Evolutionary conservation across 2,888 invertebrate genomes (phyloP).

Genomic region (Globia sparganii): DNA sequence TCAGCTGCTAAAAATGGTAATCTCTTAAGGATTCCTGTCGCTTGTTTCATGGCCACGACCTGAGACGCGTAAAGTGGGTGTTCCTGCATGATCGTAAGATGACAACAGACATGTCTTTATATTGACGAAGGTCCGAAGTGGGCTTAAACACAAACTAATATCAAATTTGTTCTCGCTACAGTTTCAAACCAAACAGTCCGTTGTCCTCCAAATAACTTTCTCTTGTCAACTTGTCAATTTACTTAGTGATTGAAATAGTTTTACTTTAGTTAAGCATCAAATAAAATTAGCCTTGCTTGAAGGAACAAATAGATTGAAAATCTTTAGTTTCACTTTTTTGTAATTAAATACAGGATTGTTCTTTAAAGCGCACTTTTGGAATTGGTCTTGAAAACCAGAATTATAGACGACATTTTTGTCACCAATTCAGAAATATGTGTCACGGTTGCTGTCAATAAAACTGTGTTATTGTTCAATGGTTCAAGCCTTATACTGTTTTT

Average conservation of each 20-base stretch:
- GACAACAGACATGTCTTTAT: slow-evolving; percentile 61
- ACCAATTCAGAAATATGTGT: slow-evolving; percentile 23
- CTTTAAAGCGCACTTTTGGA: background rate
- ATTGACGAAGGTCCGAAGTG: slow-evolving; percentile 61
- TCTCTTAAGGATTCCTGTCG: slow-evolving; percentile 5
- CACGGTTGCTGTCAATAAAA: slow-evolving; percentile 28
- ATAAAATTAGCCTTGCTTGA: slow-evolving; percentile 51
- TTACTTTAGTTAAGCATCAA: slow-evolving; percentile 44
- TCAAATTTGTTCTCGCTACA: slow-evolving; percentile 42
- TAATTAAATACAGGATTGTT: slow-evolving; percentile 4
- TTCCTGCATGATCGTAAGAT: slow-evolving; percentile 54
- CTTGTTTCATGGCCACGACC: slow-evolving; percentile 36
- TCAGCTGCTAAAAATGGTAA: background rate
- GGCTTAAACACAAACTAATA: slow-evolving; percentile 54
- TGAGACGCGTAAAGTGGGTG: slow-evolving; percentile 43
- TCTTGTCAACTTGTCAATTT: slow-evolving; percentile 56
- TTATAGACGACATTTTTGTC: slow-evolving; percentile 9
- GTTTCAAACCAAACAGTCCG: slow-evolving; percentile 48
- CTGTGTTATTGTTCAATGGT: slow-evolving; percentile 16
- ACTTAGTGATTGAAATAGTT: slow-evolving; percentile 51
- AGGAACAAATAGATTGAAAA: slow-evolving; percentile 30
- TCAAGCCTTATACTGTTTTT: slow-evolving; percentile 3
- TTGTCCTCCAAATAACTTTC: slow-evolving; percentile 67
- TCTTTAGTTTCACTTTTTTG: slow-evolving; percentile 30
- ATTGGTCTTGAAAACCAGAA: background rate